phyloP scores from a whole-genome alignment of 2,888 invertebrate species.

The Ornithoptera alexandrae region DNA sequence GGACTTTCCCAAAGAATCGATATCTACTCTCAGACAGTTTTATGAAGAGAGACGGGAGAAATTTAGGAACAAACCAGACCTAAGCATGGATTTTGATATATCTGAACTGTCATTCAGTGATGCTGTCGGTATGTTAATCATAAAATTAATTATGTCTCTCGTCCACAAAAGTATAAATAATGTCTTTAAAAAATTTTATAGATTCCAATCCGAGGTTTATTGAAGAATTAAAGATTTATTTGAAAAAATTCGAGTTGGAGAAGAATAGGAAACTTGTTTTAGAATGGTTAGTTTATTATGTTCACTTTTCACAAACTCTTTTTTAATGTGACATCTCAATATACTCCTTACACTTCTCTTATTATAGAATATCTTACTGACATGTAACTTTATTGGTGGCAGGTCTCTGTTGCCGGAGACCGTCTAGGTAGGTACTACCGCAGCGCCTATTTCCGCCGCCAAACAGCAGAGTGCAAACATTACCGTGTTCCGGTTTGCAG shows the following conservation, averaged over 20 bases:
- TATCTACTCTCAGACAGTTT: conserved; percentile 50
- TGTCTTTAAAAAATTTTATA: conserved; percentile 33
- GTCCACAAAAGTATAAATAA: neutral
- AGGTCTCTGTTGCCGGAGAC: no score
- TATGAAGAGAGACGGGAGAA: conserved; percentile 50
- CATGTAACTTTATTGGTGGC: no score
- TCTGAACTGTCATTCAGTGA: conserved; percentile 52
- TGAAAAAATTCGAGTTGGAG: conserved; percentile 63
- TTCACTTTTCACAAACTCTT: neutral
- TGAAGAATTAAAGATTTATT: conserved; percentile 60
- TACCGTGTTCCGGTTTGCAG: no score
- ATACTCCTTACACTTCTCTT: neutral
- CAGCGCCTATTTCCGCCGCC: no score
- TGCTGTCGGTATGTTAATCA: conserved; percentile 41
- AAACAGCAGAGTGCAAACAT: no score
- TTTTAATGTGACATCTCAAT: neutral
- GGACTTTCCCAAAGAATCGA: conserved; percentile 52
- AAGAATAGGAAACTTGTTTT: conserved; percentile 66
- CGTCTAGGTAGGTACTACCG: no score
- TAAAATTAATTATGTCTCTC: neutral
- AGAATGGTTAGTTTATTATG: conserved; percentile 51
- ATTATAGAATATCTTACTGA: neutral
- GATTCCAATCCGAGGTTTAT: conserved; percentile 51
- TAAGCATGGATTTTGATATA: conserved; percentile 57
- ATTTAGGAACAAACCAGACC: conserved; percentile 43